Base-by-base conservation (phyloP, 2,888 invertebrate genomes). In the Trachelus tabidus region DNA sequence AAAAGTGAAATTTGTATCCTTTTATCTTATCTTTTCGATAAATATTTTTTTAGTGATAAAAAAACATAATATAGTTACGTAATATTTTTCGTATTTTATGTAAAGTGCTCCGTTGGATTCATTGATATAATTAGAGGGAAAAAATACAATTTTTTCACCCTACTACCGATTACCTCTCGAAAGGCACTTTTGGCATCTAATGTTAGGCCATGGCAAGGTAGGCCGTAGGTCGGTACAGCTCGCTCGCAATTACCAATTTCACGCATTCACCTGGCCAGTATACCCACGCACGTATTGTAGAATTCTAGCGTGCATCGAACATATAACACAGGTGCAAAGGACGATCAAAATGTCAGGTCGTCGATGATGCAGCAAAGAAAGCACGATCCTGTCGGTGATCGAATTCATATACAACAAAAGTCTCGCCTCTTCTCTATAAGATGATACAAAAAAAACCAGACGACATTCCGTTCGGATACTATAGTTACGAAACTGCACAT, bases 251-350 rank as follows among this genome's bases (percentile, higher is more conserved):
- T 71, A 71, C 56, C 81, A 77, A 81, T 81, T 81, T 79, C 81
- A 80, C 71, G 75, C 80, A 69, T 80, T 81, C 80, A 81, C 80
- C 80, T 79, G 80, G 71, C 33, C 34, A 23, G 12, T 69, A 12
- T 76, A 73, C 80, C 73, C 80, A 78, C 80, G 80, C 80, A 15
- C 12, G 71, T 71, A 77, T 77, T 37, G 35, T 69, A 68, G 35
- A 73, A 31, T 15, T 37, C 12, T 30, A n/a, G 34, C 74, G 76
- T 12, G 56, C 75, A 76, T 68, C 56, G 73, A 23, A 23, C 23
- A 56, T 40, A 40, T 40, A 40, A 40, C 40, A 23, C 40, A 56
- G 40, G 40, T 56, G 40, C 40, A 6, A 56, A 56, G 23, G 23
- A 9, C 40, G 40, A 23, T 56, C 23, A 6, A 56, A 56, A 56